phyloP scores from a whole-genome alignment of 2,797 vertebrate species.

The Diplodus puntazzo region DNA sequence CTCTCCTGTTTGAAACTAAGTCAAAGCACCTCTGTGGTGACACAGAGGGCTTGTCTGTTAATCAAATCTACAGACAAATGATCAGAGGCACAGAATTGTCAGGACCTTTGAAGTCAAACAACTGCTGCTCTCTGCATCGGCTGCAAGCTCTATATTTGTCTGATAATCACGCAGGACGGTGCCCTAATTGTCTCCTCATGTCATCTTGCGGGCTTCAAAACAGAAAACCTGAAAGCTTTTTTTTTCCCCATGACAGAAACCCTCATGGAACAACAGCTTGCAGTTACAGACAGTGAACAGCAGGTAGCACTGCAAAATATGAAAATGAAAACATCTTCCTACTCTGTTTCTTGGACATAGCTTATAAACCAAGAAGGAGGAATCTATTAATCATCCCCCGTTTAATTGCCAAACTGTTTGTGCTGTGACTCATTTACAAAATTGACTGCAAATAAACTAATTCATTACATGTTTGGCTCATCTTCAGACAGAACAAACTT shows the following conservation, averaged over 20 bases:
- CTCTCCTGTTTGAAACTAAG: conserved; percentile 55
- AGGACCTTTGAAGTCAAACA: conserved; percentile 74
- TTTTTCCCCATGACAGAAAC: conserved; percentile 36
- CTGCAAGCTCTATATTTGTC: conserved; percentile 55
- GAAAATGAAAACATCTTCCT: conserved; percentile 44
- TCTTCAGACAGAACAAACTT: conserved; percentile 19
- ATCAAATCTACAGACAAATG: conserved; percentile 68
- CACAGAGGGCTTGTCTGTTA: conserved; percentile 62
- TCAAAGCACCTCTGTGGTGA: conserved; percentile 51
- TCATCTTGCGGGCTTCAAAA: conserved; percentile 70
- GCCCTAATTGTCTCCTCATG: conserved; percentile 68
- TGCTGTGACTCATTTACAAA: conserved; percentile 53
- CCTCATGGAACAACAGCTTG: conserved; percentile 62
- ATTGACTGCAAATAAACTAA: conserved; percentile 38
- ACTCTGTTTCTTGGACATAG: conserved; percentile 44
- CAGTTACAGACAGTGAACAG: conserved; percentile 78
- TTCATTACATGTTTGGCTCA: conserved; percentile 36
- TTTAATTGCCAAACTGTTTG: conserved; percentile 50
- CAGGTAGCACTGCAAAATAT: conserved; percentile 78
- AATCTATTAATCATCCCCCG: conserved; percentile 59
- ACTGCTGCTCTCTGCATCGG: conserved; percentile 53
- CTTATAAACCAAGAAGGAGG: conserved; percentile 49
- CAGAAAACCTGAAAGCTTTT: conserved; percentile 45
- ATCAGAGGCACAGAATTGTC: conserved; percentile 69
- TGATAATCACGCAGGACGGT: conserved; percentile 65